These are phyloP conservation scores for Diorhabda carinulata DNA, from an alignment of 1,140 invertebrate genomes.

Conservation along the genomic window DNA sequence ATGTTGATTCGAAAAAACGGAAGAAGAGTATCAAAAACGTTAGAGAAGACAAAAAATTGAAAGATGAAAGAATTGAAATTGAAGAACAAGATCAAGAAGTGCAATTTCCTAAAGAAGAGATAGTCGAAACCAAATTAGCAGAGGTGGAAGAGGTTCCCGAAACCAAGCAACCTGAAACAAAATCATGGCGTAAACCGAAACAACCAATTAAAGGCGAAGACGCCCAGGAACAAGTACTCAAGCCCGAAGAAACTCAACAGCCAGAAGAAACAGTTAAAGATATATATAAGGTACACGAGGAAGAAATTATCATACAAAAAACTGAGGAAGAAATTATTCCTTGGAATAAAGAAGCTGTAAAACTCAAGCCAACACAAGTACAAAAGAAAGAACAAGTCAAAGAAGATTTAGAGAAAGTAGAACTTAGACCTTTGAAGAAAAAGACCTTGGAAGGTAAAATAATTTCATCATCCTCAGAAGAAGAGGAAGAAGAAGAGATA, in stretches of 20 bases:
- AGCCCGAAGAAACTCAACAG: conserved; percentile 16
- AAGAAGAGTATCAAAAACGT: conserved; percentile 1
- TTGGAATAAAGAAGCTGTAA: conserved; percentile 40
- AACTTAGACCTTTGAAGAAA: conserved; percentile 45
- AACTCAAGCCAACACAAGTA: conserved; percentile 53
- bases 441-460: not conserved
- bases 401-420: conserved; percentile 46
- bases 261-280: conserved; percentile 43
- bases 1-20: not conserved
- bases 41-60: conserved; percentile 9
- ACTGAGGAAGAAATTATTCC: conserved; percentile 41
- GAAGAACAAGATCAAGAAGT: not conserved
- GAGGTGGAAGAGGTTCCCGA: conserved; percentile 23
- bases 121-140: conserved; percentile 9
- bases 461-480: not conserved
- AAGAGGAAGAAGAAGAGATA: not conserved
- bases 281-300: conserved; percentile 45
- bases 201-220: conserved; percentile 20
- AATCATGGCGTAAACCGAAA: conserved; percentile 21
- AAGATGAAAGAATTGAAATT: conserved; percentile 9
- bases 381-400: conserved; percentile 42
- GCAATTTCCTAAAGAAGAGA: conserved; percentile 3
- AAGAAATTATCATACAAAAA: conserved; percentile 33
- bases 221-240: conserved; percentile 5
- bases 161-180: conserved; percentile 19